Evolutionary conservation across 2,797 vertebrate species (phyloP), one percentile per base, ranked within the genome.

Genomic region (Alca torda): DNA sequence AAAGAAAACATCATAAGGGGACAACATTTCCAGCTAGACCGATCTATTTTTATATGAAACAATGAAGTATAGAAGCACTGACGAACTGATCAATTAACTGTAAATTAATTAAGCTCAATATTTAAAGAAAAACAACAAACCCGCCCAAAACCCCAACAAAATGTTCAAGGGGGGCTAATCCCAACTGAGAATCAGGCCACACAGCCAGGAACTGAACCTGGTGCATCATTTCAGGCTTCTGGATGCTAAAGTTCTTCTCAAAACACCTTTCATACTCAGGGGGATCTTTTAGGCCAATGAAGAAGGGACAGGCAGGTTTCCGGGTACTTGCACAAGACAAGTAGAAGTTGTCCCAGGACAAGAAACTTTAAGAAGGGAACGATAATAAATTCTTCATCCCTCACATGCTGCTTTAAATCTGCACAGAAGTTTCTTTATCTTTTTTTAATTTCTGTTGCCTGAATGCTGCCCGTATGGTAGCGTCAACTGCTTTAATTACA

Each of bases 1-100:
- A 82, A 95, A 93, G 70, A 48, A 53, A 89, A 92, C 41, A 89
- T 86, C 68, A 86, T 53, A 82, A 73, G 37, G 41, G 56, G 51
- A 93, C 96, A 81, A 59, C 28, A 57, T 73, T 91, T 95, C 46
- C 82, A 96, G 72, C 33, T 46, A 84, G 61, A 90, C 28, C 90
- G 72, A 90, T 96, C 74, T 89, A 56, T 84, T 81, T 53, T 76
- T 63, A 69, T 28, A 37, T 11, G 37, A 87, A 95, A 95, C 73
- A 93, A 94, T 26, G 17, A 69, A 92, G 26, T 65, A 73, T 5
- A 80, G 64, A 70, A 69, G 33, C 70, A 35, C 35, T 74, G 73
- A 17, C 89, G 35, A 92, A 84, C 24, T n/a, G n/a, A 54, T 78
- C 73, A 78, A 94, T 90, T 90, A 65, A 79, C 33, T 56, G 5